Base-by-base conservation (phyloP, 1,140 invertebrate genomes). In the Drosophila arawakana region DNA sequence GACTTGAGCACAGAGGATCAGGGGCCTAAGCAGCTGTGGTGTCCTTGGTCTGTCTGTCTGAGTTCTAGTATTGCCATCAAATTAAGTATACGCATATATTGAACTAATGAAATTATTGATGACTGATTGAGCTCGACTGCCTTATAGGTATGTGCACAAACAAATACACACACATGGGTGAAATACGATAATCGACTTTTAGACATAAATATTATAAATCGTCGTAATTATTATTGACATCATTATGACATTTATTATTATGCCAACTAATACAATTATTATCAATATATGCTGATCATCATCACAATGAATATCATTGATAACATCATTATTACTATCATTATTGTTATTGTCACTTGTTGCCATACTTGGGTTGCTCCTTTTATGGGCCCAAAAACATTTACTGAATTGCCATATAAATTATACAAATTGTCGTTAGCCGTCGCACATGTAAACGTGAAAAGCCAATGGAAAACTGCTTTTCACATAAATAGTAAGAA, bases 61-160 rank as follows among this genome's bases (percentile, higher is more conserved):
- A 43, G 15, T 68, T 7, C 50, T 49, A 54, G 65, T 6, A n/a
- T 15, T 59, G 65, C 57, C 66, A 77, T 80, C 71, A 78, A 75
- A 85, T 81, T 85, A 68, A 54, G 34, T 44, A 81, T 80, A 84
- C 73, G 61, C 69, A 80, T 76, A 84, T 76, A 84, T 80, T 80
- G 78, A 80, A 80, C 80, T 85, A 85, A 85, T 85, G 75, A 85
- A 76, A 85, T 85, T 85, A 85, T 85, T 85, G 78, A 81, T 75
- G 73, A 83, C 55, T 83, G 71, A 81, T 74, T 85, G 78, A 66
- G 78, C 73, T 63, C 68, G 70, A 58, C 69, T 67, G 70, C 43
- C 69, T 43, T 41, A 15, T 49, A 58, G 58, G 55, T 66, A 37
- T 15, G 34, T 25, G 30, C 54, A 52, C 46, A 59, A 8, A 21